Evolutionary conservation across 2,888 invertebrate species (phyloP).

Genomic region (Stratiomys singularior): DNA sequence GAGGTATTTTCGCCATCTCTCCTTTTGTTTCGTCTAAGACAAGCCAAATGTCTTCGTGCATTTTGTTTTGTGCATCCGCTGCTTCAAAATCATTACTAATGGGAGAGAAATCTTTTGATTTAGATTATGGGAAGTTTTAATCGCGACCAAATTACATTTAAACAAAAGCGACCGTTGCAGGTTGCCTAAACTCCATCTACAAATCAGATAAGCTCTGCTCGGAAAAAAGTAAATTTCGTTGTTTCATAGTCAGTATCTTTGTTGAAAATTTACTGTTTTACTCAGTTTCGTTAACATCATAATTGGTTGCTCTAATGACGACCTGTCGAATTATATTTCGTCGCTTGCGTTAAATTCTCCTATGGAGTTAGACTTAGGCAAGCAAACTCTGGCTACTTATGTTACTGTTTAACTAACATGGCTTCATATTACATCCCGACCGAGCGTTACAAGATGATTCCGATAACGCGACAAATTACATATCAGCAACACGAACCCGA

Average conservation of each 20-base stretch:
- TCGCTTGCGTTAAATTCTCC: slow-evolving; percentile 25
- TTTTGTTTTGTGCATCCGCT: slow-evolving; percentile 28
- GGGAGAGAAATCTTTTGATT: slow-evolving; percentile 32
- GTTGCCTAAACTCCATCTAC: background rate
- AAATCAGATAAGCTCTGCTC: slow-evolving; percentile 17
- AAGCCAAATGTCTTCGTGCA: background rate
- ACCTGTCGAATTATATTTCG: slow-evolving; percentile 30
- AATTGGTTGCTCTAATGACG: slow-evolving; percentile 37
- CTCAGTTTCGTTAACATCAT: slow-evolving; percentile 19
- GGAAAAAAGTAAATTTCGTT: background rate
- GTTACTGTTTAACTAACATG: background rate
- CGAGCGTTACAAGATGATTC: slow-evolving; percentile 43
- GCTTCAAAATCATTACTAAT: slow-evolving; percentile 33
- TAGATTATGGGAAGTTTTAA: slow-evolving; percentile 22
- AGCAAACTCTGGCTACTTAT: background rate
- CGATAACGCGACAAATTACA: slow-evolving; percentile 46
- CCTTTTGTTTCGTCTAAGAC: background rate
- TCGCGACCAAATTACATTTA: slow-evolving; percentile 21
- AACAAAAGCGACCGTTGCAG: slow-evolving; percentile 6
- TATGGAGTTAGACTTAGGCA: background rate
- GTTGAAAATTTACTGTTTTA: slow-evolving; percentile 7
- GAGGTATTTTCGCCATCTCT: background rate
- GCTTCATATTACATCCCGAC: slow-evolving; percentile 8
- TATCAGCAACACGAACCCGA: slow-evolving; percentile 35
- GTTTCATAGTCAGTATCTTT: background rate